These are phyloP conservation scores for Passer montanus DNA, from an alignment of 2,113 vertebrate species.

Conservation along the genomic window DNA sequence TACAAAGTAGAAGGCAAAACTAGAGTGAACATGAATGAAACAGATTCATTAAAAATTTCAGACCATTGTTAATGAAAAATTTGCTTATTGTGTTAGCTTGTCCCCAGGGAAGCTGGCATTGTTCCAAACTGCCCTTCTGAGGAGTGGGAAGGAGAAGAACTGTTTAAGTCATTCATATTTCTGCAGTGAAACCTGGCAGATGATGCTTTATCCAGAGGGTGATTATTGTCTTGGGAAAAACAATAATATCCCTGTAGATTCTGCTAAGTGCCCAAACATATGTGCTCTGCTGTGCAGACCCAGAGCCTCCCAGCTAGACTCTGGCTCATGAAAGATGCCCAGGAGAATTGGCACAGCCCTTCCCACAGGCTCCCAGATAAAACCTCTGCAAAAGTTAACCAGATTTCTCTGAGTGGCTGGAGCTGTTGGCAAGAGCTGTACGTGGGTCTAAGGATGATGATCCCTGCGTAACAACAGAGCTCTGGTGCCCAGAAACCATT, in stretches of 20 bases:
- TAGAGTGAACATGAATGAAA: neutral
- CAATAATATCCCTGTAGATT: neutral
- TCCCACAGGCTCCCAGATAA: neutral
- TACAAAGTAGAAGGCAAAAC: neutral
- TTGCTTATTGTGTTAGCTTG: neutral
- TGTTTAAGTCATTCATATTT: conserved; percentile 2
- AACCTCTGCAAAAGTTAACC: neutral
- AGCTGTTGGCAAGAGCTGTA: neutral
- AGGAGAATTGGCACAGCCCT: neutral
- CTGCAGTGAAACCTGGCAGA: neutral
- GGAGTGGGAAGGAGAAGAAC: neutral
- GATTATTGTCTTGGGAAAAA: neutral
- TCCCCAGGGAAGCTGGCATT: neutral
- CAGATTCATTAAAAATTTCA: neutral
- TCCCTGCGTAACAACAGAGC: neutral
- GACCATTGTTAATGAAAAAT: conserved; percentile 8
- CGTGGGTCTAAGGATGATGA: neutral
- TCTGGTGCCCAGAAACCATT: neutral
- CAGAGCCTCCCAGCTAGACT: neutral
- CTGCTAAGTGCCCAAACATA: neutral
- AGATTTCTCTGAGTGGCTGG: neutral
- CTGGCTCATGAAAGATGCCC: neutral
- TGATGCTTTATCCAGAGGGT: neutral
- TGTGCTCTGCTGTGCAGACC: neutral
- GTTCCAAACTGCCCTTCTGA: neutral